A percentile compares a stretch with the other conserved stretches of the same genome.
phyloP scores from a whole-genome alignment of 64 coral and sea anemone genomes.

The Stylophora pistillata region DNA sequence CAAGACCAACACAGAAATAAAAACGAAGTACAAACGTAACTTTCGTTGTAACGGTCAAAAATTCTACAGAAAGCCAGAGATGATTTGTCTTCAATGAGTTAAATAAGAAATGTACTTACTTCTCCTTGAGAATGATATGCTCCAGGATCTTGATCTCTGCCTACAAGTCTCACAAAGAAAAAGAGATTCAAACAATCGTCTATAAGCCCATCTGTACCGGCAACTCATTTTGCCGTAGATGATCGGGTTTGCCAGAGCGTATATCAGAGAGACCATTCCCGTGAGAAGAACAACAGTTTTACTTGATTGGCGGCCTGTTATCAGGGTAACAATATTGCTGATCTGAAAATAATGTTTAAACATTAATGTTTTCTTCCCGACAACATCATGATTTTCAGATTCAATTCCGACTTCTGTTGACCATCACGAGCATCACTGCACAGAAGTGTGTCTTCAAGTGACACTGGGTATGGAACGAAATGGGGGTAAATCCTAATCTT shows the following conservation, averaged over 20 bases:
- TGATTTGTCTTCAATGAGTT: too few species aligned
- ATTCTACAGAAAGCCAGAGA: too few species aligned
- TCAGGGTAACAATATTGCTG: constrained; percentile 23
- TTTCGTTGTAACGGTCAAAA: background rate
- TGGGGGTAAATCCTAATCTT: too few species aligned
- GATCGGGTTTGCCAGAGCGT: constrained; percentile 26
- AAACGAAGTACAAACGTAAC: background rate
- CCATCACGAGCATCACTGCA: too few species aligned
- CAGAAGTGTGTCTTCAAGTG: too few species aligned
- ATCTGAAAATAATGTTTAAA: constrained; percentile 3
- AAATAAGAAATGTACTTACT: background rate
- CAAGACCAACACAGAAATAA: too few species aligned
- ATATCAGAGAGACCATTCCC: constrained; percentile 34
- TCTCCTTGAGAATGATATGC: constrained; percentile 16
- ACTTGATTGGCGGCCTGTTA: constrained; percentile 3
- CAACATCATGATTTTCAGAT: too few species aligned
- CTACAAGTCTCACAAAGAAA: background rate
- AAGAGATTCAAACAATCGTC: background rate
- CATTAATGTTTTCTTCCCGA: too few species aligned
- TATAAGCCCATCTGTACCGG: constrained; percentile 36
- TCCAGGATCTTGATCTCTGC: constrained; percentile 15
- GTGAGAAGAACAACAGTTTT: constrained; percentile 23
- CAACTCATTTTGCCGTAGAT: constrained; percentile 33
- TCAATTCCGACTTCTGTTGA: too few species aligned
- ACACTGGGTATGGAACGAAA: too few species aligned